These are phyloP conservation scores for Stegana nigrithorax DNA, from an alignment of 2,888 invertebrate genomes.

Conservation along the genomic window DNA sequence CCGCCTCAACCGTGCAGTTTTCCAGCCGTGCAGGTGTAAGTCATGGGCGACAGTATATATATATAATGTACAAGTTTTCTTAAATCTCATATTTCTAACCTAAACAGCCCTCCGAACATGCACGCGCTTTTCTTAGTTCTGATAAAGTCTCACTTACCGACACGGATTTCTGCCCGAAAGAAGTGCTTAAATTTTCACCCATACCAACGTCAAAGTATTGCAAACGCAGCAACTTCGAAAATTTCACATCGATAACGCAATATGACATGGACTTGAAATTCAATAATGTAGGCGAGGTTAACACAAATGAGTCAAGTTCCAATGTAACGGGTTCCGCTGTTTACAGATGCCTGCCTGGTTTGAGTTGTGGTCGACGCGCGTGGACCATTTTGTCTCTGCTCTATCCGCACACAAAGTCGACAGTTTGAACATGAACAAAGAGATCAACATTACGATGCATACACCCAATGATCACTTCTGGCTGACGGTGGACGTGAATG, in stretches of 20 bases:
- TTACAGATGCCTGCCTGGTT: constrained; percentile 67
- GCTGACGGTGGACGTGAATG: constrained; percentile 63
- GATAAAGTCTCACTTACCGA: constrained; percentile 63
- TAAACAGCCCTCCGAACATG: constrained; percentile 64
- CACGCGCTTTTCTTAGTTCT: constrained; percentile 60
- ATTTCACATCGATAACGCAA: constrained; percentile 66
- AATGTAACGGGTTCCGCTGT: too few relatives aligned
- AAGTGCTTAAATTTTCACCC: constrained; percentile 67
- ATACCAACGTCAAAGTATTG: constrained; percentile 67
- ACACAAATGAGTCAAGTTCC: too few relatives aligned
- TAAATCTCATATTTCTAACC: not conserved
- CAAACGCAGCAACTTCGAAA: constrained; percentile 66
- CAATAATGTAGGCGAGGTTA: constrained; percentile 55
- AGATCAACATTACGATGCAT: constrained; percentile 62
- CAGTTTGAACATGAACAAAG: constrained; percentile 60
- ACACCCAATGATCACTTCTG: constrained; percentile 64
- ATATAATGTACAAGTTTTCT: not conserved
- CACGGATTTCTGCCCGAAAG: constrained; percentile 65
- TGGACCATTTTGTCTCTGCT: constrained; percentile 66
- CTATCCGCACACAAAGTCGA: constrained; percentile 62
- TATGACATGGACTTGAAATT: constrained; percentile 65
- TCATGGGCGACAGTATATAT: constrained; percentile 11
- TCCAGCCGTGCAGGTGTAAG: constrained; percentile 65
- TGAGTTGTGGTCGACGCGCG: constrained; percentile 62
- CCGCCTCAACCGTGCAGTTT: constrained; percentile 60